Evolutionary conservation across 2,888 invertebrate genomes (phyloP).

Genomic region (Oligia strigilis): DNA sequence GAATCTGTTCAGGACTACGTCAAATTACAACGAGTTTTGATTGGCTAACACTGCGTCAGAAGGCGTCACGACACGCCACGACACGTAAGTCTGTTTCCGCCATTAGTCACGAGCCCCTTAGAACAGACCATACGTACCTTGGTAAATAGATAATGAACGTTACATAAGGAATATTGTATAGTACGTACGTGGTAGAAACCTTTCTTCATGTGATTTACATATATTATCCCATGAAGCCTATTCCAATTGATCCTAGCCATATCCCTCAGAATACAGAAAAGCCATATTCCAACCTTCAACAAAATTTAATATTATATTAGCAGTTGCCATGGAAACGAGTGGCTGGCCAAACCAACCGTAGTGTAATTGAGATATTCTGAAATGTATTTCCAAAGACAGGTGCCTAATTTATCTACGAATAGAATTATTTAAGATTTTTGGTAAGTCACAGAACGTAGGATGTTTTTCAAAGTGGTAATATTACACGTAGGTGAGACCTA

Average conservation of each 20-base stretch:
- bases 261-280: background rate
- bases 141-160: background rate
- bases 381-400: slow-evolving; percentile 16
- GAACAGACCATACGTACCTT: background rate
- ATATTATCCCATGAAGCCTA: background rate
- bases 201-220: background rate
- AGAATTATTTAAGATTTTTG: background rate
- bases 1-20: no score
- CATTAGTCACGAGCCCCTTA: no score
- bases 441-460: background rate
- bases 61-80: no score
- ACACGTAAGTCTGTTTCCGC: no score
- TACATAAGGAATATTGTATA: background rate
- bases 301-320: slow-evolving; percentile 20
- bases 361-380: background rate
- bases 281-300: background rate
- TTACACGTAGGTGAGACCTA: no score
- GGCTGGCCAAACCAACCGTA: background rate
- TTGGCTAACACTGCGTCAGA: no score
- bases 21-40: no score
- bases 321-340: slow-evolving; percentile 6
- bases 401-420: background rate
- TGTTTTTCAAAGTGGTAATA: no score
- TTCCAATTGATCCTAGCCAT: slow-evolving; percentile 2
- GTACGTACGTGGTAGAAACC: background rate